Base-by-base conservation (phyloP, 2,888 invertebrate genomes). In the Cephus pulcher region DNA sequence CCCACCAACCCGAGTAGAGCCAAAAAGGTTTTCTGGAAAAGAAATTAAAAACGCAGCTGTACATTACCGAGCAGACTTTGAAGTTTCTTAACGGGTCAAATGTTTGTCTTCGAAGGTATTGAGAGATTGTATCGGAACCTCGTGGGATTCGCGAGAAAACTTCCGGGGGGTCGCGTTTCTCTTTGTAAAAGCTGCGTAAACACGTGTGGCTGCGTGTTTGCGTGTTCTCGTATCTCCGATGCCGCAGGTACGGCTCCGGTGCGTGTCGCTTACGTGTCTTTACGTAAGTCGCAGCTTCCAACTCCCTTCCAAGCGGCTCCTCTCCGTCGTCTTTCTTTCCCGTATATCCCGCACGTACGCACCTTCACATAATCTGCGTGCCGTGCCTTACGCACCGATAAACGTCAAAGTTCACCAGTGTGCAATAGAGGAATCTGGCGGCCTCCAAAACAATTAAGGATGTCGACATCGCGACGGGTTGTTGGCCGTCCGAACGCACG, bases 11-110 rank as follows among this genome's bases (percentile, higher is more conserved):
- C 79, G 81, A 0, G 79, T 75, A 12, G 76, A 76, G 85, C 69
- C 73, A 78, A 80, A 78, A 82, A 73, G n/a, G 82, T 84, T 81
- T 81, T 76, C 86, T 86, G 84, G 4, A 81, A 81, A 35, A 75
- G 68, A 33, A 71, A 75, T 74, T 34, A 56, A 30, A 34, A 75
- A 30, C 40, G 40, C 40, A 15, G 6, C 15, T 40, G 40, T 40
- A 40, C 15, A 40, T 40, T 15, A 15, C 4, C 15, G 40, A 4
- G 4, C 15, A 1, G 40, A 15, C 15, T 15, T 40, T 6, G 1
- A 40, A 40, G 15, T 15, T 40, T 40, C 15, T 40, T 15, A 15
- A 15, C 40, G 6, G 1, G 40, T 40, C 0, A 40, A 40, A 40
- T 15, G 40, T 15, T 40, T 40, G 15, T 15, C 15, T 40, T 15